Evolutionary conservation across 64 coral and sea anemone genomes (phyloP).

Genomic region (Montipora sp.): DNA sequence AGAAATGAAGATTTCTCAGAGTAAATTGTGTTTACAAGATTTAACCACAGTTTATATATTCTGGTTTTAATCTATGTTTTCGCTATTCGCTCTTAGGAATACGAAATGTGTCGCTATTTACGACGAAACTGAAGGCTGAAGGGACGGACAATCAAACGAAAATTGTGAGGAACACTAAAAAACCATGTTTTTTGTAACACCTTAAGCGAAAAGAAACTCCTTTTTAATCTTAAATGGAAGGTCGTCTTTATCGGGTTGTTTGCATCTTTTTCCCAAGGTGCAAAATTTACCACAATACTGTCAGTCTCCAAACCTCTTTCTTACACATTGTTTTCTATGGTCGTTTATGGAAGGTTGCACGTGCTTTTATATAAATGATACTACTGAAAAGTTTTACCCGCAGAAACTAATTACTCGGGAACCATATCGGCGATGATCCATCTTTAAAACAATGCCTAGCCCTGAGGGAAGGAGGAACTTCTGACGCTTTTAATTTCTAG

Average conservation of each 20-base stretch:
- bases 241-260: not conserved
- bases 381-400: conserved; percentile 21
- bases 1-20: conserved; percentile 31
- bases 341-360: conserved; percentile 13
- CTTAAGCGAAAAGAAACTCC: not conserved
- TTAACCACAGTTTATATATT: conserved; percentile 48
- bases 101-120: conserved; percentile 35
- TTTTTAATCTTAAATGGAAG: conserved; percentile 12
- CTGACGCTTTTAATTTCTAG: not conserved
- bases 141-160: not conserved
- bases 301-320: conserved; percentile 2
- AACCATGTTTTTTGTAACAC: conserved; percentile 8
- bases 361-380: conserved; percentile 43
- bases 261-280: not conserved
- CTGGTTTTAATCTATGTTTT: conserved; percentile 7
- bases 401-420: conserved; percentile 37
- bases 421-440: not conserved
- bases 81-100: conserved; percentile 24
- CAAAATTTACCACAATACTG: conserved; percentile 24
- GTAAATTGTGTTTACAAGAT: conserved; percentile 32
- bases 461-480: conserved; percentile 6
- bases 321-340: conserved; percentile 8
- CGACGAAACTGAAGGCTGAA: not conserved
- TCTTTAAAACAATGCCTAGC: conserved; percentile 5
- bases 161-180: not conserved